phyloP scores from a whole-genome alignment of 35 echinoderm and acorn worm genomes.

The Diadema setosum region DNA sequence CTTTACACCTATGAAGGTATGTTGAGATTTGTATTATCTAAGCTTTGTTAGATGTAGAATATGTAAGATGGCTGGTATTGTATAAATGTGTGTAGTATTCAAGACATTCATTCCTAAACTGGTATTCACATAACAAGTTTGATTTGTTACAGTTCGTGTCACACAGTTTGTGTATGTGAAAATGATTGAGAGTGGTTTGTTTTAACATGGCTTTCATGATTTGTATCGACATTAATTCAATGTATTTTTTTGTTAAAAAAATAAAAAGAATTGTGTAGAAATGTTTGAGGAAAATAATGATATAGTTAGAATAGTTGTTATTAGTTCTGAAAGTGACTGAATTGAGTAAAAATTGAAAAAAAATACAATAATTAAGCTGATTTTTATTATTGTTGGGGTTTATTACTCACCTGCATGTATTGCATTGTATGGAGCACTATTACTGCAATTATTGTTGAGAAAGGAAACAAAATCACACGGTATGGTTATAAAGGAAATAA shows the following conservation, averaged over 20 bases:
- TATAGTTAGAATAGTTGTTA: neutral
- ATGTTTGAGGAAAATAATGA: neutral
- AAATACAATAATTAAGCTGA: neutral
- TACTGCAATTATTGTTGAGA: neutral
- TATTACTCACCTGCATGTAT: neutral
- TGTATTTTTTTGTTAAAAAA: neutral
- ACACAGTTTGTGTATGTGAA: neutral
- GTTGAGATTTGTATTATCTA: neutral
- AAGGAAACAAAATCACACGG: neutral
- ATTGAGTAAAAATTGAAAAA: neutral
- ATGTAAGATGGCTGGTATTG: neutral
- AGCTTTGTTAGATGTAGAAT: neutral
- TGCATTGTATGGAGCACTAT: neutral
- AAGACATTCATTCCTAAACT: neutral
- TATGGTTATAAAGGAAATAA: neutral
- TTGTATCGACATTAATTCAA: neutral
- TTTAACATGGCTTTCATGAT: neutral
- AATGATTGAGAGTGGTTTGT: neutral
- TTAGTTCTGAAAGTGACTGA: neutral
- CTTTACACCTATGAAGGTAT: neutral
- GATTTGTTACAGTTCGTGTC: neutral
- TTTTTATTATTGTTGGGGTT: neutral
- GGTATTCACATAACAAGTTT: neutral
- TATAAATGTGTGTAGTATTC: neutral
- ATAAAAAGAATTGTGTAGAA: neutral